Percentiles rank a stretch among this genome's conserved stretches.
Evolutionary conservation across 2,888 invertebrate genomes (phyloP).

Genomic region (Oasisia sp.): DNA sequence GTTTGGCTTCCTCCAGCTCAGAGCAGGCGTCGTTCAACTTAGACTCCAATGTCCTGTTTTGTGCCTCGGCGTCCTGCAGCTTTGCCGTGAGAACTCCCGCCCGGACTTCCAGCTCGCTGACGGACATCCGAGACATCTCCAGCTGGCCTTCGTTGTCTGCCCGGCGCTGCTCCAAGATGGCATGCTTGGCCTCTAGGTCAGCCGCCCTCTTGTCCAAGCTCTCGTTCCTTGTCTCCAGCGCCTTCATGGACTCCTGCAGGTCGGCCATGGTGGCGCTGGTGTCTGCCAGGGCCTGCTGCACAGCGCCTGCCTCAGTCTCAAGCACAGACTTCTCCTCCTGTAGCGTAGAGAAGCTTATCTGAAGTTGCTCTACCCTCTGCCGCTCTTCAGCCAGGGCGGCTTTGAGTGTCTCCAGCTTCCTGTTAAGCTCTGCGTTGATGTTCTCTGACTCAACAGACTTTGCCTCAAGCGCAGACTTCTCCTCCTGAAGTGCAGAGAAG

Average conservation of each 20-base stretch:
- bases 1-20: not conserved
- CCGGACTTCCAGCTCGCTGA: not conserved
- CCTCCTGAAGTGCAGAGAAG: not conserved
- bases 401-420: not conserved
- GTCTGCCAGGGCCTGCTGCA: not conserved
- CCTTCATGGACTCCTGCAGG: not conserved
- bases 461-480: not conserved
- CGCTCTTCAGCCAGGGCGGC: not conserved
- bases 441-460: not conserved
- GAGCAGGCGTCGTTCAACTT: not conserved
- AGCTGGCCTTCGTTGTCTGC: not conserved
- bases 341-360: not conserved
- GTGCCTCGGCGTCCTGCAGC: not conserved
- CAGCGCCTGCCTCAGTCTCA: not conserved
- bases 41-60: not conserved
- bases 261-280: not conserved
- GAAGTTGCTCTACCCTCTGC: not conserved
- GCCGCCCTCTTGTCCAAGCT: not conserved
- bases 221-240: not conserved
- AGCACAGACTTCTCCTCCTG: not conserved
- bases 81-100: not conserved
- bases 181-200: not conserved
- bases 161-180: not conserved
- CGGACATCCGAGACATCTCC: not conserved
- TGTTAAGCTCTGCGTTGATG: not conserved